Evolutionary conservation across 2,888 invertebrate species (phyloP), one percentile per base, ranked within the genome.

Genomic region (Zaprionus bogoriensis): DNA sequence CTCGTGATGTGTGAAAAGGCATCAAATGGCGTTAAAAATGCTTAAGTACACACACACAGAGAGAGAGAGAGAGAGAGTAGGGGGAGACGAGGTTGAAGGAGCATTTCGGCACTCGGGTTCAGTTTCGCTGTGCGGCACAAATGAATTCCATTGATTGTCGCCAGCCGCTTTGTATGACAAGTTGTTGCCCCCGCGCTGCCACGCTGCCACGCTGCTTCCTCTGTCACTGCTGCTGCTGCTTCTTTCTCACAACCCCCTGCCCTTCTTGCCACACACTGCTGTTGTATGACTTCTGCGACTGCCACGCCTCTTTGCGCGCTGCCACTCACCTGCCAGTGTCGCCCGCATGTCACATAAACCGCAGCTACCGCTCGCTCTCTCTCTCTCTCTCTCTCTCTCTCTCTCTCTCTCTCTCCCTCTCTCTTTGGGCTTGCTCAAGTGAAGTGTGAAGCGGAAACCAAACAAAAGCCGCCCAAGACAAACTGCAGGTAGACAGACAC

Each of bases 391-490:
- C 32, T 6, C 3, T 19, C 6, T 6, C 17, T 5, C 20, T 4
- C 4, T 2, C 25, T 3, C 23, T 25, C 10, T 7, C 32, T 2
- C 7, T 32, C 46, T 5, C 10, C 28, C 39, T 32, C 10, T 14
- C 6, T 14, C 19, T 19, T n/a, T 19, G 9, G 14, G n/a, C 41
- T 59, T 55, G 69, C 52, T 67, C 73, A 67, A 76, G 85, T 81
- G 78, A 81, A 86, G 87, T 85, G 87, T 85, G 84, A 86, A 85
- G 77, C 87, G 85, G 85, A 85, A 85, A 82, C 79, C 77, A 80
- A 84, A 85, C 82, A 85, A 85, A 85, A 76, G 79, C 80, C 74
- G 72, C 75, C 83, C 68, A 67, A 82, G 80, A 80, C 77, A 85
- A 71, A 71, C 75, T 80, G 77, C 80, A 81, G 83, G 79, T 76